Percentiles rank a stretch among this genome's conserved stretches.
phyloP scores from a whole-genome alignment of 2,797 vertebrate species.

The Mormyrops attenuatus region DNA sequence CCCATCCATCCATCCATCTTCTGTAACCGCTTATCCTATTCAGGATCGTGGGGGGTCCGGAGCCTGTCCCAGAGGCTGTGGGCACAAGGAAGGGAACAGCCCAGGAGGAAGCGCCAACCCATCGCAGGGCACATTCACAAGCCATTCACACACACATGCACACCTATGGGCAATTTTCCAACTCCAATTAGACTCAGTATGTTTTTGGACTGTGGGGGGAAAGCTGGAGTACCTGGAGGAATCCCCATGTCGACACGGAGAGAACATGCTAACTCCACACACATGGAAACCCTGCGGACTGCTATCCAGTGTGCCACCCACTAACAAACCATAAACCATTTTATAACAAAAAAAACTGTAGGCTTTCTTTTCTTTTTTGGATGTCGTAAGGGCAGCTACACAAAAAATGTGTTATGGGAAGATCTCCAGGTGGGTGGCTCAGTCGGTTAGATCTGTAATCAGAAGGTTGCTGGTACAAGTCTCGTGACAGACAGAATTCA shows the following conservation, averaged over 20 bases:
- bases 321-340: background rate
- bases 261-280: background rate
- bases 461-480: background rate
- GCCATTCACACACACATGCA: background rate
- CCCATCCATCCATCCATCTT: background rate
- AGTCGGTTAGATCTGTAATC: background rate
- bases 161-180: background rate
- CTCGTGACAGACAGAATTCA: background rate
- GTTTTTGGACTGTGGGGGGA: background rate
- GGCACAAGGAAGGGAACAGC: background rate
- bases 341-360: background rate
- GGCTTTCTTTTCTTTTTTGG: background rate
- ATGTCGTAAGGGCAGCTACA: background rate
- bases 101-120: background rate
- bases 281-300: background rate
- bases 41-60: background rate
- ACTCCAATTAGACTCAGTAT: background rate
- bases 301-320: background rate
- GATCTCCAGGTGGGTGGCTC: background rate
- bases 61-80: background rate
- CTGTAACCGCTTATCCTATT: background rate
- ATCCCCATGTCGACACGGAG: background rate
- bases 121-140: background rate
- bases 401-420: background rate
- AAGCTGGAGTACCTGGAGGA: background rate